Base-by-base conservation (phyloP, 1,140 invertebrate genomes). In the Thereuonema tuberculata region DNA sequence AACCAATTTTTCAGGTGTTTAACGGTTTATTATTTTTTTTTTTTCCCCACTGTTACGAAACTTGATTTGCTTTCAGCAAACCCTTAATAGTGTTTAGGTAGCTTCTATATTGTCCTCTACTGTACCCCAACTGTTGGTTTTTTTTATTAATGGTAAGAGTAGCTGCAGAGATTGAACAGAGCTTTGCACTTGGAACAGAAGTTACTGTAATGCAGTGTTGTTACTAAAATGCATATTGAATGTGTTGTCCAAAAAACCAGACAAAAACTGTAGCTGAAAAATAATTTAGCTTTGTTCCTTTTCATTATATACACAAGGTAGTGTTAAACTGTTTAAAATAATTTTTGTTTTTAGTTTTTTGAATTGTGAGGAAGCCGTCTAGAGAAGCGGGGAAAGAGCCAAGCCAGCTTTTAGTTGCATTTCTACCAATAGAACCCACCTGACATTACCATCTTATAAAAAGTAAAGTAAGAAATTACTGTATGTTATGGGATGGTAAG, bases 321-420 rank as follows among this genome's bases (percentile, higher is more conserved):
- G 53, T 55, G 26, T 26, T 27, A 27, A 28, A 28, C 9, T 17
- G 5, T 5, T 50, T 50, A 55, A 9, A 26, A 50, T n/a, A 55
- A 28, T 14, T 55, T 26, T 14, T 55, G 25, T 27, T 12, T 24
- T 43, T 12, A 52, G 12, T n/a, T n/a, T n/a, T n/a, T n/a, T n/a
- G n/a, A n/a, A n/a, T 21, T 55, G 23, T 55, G 53, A 27, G 53
- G 53, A 55, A 28, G 23, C 21, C 21, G 5, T 21, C 23, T 28
- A 55, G 53, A 55, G 53, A 55, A 55, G 15, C 14, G 53, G 53
- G 53, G 28, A 55, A 26, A 12, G 27, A 55, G 49, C 49, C 49
- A 52, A n/a, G 37, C 37, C 37, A 43, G 37, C 37, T n/a, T 43
- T 9, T n/a, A n/a, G n/a, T 43, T 12, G 37, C 9, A 43, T 43